Conservation (phyloP, 2,888 invertebrate species). For the Coelinius sp. region DNA sequence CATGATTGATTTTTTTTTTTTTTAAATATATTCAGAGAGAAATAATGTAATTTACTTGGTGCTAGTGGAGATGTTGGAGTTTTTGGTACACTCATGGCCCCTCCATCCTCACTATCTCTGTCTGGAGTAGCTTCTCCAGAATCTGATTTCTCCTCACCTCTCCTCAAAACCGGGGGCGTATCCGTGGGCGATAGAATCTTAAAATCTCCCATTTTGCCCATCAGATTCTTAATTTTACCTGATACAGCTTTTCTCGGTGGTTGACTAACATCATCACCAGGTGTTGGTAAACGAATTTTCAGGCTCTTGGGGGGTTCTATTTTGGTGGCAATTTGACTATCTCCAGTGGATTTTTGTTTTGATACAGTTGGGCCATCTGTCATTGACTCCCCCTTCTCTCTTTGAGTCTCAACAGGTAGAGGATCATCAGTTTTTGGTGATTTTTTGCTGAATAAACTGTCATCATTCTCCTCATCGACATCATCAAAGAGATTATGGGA, state of each 20-base stretch:
- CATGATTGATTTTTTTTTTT: not conserved
- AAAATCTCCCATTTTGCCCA: conserved; percentile 65
- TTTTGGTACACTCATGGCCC: conserved; percentile 55
- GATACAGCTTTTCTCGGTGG: conserved; percentile 57
- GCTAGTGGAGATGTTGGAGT: conserved; percentile 54
- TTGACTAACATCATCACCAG: conserved; percentile 49
- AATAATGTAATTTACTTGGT: conserved; percentile 49
- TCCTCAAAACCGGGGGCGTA: conserved; percentile 58
- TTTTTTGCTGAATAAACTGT: conserved; percentile 54
- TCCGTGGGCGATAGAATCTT: conserved; percentile 67
- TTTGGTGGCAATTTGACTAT: conserved; percentile 41
- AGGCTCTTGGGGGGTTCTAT: conserved; percentile 62
- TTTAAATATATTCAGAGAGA: too few species aligned
- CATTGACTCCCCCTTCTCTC: conserved; percentile 26
- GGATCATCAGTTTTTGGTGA: not conserved
- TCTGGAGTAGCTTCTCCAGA: conserved; percentile 52
- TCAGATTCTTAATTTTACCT: conserved; percentile 63
- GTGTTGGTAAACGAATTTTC: conserved; percentile 51
- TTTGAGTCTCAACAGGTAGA: not conserved
- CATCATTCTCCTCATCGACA: conserved; percentile 55
- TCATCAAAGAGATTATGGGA: conserved; percentile 45
- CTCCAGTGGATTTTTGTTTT: conserved; percentile 33
- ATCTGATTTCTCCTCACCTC: conserved; percentile 55
- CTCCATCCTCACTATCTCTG: conserved; percentile 60
- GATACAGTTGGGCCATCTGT: conserved; percentile 42